Conservation (phyloP, 2,113 vertebrate genomes). For the Piprites chloris region DNA sequence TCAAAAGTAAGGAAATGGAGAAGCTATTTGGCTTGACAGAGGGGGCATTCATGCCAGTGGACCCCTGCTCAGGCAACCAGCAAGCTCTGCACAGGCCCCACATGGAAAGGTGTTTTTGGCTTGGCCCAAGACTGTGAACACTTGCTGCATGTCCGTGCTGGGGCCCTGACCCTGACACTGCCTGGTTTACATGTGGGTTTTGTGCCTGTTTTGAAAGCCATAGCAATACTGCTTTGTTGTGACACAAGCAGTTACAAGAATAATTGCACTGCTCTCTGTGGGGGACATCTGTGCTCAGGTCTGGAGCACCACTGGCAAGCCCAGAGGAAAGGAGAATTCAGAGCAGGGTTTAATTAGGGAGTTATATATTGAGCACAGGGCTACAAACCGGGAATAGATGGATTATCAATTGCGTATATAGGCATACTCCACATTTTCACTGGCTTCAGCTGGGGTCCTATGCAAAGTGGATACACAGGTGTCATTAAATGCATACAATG, state of each 20-base stretch:
- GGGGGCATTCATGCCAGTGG: fast-evolving
- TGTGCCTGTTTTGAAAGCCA: not conserved
- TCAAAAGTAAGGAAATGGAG: not conserved
- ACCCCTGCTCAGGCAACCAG: not conserved
- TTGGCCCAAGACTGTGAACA: not conserved
- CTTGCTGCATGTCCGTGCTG: fast-evolving
- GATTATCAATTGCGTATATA: not conserved
- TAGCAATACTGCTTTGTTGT: not conserved
- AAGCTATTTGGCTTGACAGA: not conserved
- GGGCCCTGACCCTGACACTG: fast-evolving
- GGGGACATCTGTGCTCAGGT: fast-evolving
- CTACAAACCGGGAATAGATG: not conserved
- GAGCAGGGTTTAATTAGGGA: not conserved
- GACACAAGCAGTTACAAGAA: not conserved
- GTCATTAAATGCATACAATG: not conserved
- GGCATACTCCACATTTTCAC: not conserved
- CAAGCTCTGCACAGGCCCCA: fast-evolving
- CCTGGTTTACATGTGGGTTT: not conserved
- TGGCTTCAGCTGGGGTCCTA: not conserved
- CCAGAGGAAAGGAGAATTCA: not conserved
- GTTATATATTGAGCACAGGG: not conserved
- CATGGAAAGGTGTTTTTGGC: not conserved
- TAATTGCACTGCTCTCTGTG: not conserved
- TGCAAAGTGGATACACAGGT: not conserved
- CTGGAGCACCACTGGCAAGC: not conserved